Percentiles rank a stretch among this genome's conserved stretches.
These are phyloP conservation scores for Drosophila santomea DNA, from an alignment of 1,140 invertebrate species.

Conservation along the genomic window DNA sequence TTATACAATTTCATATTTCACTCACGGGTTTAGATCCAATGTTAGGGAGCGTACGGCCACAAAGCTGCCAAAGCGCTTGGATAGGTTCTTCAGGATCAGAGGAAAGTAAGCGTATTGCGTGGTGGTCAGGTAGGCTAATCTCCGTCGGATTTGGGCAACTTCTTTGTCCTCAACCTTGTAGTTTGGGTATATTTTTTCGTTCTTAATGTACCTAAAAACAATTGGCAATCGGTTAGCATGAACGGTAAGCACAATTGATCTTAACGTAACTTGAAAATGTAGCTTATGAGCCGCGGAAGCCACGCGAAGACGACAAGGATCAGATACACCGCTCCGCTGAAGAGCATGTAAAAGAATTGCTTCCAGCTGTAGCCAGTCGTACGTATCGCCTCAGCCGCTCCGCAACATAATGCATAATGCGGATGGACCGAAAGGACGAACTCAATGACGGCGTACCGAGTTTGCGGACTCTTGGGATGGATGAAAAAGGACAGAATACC, in stretches of 20 bases:
- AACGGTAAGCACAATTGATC: not conserved
- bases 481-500: conserved; percentile 18
- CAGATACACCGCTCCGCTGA: conserved; percentile 12
- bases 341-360: not conserved
- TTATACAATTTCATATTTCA: not conserved
- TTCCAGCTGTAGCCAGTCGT: no score
- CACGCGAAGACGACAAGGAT: conserved; percentile 10
- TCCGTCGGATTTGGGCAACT: not conserved
- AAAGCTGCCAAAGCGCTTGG: not conserved
- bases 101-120: not conserved
- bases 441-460: not conserved
- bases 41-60: conserved; percentile 29
- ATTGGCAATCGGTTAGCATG: not conserved
- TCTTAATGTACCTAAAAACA: not conserved
- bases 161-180: conserved; percentile 1
- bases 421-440: conserved; percentile 13
- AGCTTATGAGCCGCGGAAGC: not conserved
- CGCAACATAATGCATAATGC: conserved; percentile 32
- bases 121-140: not conserved
- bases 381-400: not conserved
- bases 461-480: not conserved
- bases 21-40: conserved; percentile 40
- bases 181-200: not conserved
- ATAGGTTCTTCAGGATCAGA: conserved; percentile 20
- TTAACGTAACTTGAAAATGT: conserved; percentile 22